Percentiles rank a stretch among this genome's conserved stretches.
Evolutionary conservation across 2,888 invertebrate genomes (phyloP).

Genomic region (Synanthedon formicaeformis): DNA sequence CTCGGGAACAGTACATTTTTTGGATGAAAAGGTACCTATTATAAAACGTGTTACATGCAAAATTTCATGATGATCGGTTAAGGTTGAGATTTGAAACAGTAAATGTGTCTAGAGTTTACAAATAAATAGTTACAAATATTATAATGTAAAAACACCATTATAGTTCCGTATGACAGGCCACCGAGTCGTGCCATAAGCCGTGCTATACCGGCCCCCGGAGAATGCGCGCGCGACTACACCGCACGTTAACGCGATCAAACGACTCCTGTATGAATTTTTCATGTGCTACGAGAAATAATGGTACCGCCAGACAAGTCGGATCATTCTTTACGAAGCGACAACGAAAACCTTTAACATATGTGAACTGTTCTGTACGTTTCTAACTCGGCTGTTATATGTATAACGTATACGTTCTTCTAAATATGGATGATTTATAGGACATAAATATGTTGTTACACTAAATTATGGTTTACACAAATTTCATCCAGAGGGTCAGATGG

Average conservation of each 20-base stretch:
- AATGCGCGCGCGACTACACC: conserved; percentile 35
- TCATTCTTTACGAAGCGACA: conserved; percentile 68
- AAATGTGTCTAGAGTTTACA: too few species aligned
- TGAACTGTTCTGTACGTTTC: conserved; percentile 26
- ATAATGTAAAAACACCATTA: too few species aligned
- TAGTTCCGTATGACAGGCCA: neutral
- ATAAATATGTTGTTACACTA: too few species aligned
- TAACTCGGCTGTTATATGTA: neutral
- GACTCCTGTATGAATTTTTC: conserved; percentile 62
- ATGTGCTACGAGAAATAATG: conserved; percentile 60
- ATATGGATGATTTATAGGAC: too few species aligned
- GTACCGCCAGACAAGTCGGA: conserved; percentile 54
- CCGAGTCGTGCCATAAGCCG: conserved; percentile 27
- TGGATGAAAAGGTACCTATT: too few species aligned
- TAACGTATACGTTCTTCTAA: neutral
- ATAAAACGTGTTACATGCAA: too few species aligned
- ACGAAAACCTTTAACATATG: conserved; percentile 55
- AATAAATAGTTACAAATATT: too few species aligned
- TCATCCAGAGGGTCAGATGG: too few species aligned
- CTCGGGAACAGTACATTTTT: too few species aligned
- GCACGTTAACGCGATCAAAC: conserved; percentile 55
- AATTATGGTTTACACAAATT: too few species aligned
- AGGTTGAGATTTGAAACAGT: too few species aligned
- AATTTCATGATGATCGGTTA: too few species aligned
- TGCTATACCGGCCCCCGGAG: conserved; percentile 35